A percentile compares a stretch with the other conserved stretches of the same genome.
These are phyloP conservation scores for Corella eumyota DNA, from an alignment of 23 tunicate species.

Conservation along the genomic window DNA sequence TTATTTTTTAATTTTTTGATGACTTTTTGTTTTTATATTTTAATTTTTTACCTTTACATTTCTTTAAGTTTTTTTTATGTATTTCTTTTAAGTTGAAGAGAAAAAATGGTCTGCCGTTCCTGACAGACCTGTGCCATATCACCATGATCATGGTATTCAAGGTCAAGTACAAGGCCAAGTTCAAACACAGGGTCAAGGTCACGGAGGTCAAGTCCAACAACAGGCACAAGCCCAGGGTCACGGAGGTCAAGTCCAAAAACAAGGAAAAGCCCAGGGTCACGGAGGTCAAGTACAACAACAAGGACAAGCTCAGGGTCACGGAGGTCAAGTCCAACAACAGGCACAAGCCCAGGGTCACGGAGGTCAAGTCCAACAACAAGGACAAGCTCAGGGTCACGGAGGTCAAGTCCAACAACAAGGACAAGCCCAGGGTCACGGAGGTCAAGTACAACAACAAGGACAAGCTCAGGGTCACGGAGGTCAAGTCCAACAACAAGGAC, in stretches of 20 bases:
- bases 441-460: constrained; percentile 35
- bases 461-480: constrained; percentile 21
- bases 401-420: constrained; percentile 41
- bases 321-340: constrained; percentile 15
- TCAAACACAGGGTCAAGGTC: constrained; percentile 6
- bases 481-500: constrained; percentile 21
- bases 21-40: too few species aligned
- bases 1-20: too few species aligned
- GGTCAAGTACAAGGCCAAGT: constrained; percentile 12
- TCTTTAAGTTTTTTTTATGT: too few species aligned
- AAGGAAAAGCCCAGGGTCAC: constrained; percentile 13
- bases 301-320: constrained; percentile 10
- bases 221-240: constrained; percentile 1
- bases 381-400: constrained; percentile 30
- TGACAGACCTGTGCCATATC: too few species aligned
- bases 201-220: not conserved
- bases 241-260: constrained; percentile 6
- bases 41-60: too few species aligned
- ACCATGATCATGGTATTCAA: constrained; percentile 2
- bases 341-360: constrained; percentile 25
- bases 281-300: constrained; percentile 3
- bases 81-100: too few species aligned
- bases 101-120: too few species aligned
- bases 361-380: constrained; percentile 42
- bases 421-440: constrained; percentile 16